Conservation (phyloP, 2,797 vertebrate genomes). For the Carcharodon carcharias region DNA sequence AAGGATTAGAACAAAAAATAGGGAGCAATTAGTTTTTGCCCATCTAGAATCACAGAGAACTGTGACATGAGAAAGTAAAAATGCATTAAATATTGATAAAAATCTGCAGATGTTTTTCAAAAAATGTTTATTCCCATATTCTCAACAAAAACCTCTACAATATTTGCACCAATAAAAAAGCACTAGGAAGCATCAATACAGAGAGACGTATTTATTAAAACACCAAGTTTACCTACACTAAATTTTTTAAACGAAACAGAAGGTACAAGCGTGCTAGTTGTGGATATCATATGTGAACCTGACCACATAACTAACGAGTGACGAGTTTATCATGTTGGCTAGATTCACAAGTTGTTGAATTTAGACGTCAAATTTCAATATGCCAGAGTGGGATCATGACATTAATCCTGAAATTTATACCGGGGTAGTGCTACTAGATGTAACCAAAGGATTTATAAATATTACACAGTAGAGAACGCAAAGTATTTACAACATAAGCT, state of each 20-base stretch:
- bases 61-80: not conserved
- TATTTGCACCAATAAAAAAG: conserved; percentile 6
- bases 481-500: conserved; percentile 30
- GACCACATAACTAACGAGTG: conserved; percentile 10
- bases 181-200: conserved; percentile 11
- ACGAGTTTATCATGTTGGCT: conserved; percentile 21
- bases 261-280: conserved; percentile 5
- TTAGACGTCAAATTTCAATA: not conserved
- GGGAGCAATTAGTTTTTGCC: not conserved
- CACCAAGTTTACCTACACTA: conserved; percentile 23
- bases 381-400: not conserved
- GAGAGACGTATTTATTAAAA: conserved; percentile 27
- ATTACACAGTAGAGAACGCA: not conserved
- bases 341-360: conserved; percentile 8
- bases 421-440: too few relatives aligned
- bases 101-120: not conserved
- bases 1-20: not conserved
- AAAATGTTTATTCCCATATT: not conserved
- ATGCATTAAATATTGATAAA: not conserved
- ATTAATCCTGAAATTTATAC: conserved; percentile 4
- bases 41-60: not conserved
- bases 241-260: conserved; percentile 10
- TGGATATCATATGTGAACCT: conserved; percentile 31
- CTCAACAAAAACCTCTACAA: not conserved
- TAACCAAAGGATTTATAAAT: conserved; percentile 16